These are phyloP conservation scores for Eulemur rufifrons DNA, from an alignment of 2,113 vertebrate species.

Conservation along the genomic window DNA sequence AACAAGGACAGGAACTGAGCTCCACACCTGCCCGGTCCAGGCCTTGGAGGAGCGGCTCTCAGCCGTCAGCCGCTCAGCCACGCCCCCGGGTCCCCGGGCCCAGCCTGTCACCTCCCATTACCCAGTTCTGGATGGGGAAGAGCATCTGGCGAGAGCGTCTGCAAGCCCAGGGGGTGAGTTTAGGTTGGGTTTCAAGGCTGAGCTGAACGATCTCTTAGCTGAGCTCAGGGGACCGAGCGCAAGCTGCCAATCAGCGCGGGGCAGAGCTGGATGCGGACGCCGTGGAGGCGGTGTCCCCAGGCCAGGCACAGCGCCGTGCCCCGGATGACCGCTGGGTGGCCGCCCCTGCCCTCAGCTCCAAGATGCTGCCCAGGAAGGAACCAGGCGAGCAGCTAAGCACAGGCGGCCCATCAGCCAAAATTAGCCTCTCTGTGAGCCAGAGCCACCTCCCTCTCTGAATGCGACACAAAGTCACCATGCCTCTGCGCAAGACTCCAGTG, in stretches of 20 bases:
- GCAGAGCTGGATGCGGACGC: no score
- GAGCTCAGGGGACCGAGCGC: not conserved
- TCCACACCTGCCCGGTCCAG: no score
- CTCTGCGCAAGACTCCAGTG: not conserved
- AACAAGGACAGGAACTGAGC: rapidly evolving
- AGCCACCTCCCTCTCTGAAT: not conserved
- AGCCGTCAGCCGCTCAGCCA: not conserved
- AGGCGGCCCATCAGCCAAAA: rapidly evolving
- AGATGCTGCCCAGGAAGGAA: not conserved
- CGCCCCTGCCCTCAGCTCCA: not conserved
- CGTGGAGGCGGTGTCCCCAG: not conserved
- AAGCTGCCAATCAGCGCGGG: not conserved
- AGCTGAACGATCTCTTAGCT: conserved; percentile 50
- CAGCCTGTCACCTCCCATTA: conserved; percentile 60
- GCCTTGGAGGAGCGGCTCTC: not conserved
- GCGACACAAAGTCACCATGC: rapidly evolving
- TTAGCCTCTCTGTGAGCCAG: not conserved
- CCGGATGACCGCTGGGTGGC: not conserved
- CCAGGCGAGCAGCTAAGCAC: not conserved
- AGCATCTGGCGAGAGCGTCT: conserved; percentile 53
- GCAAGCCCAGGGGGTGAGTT: conserved; percentile 61
- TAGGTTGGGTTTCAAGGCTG: conserved; percentile 61
- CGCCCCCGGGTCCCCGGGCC: not conserved
- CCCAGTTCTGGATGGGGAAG: not conserved
- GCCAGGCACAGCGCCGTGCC: not conserved